These are phyloP conservation scores for Tribolium madens DNA, from an alignment of 1,140 invertebrate genomes.

Conservation along the genomic window DNA sequence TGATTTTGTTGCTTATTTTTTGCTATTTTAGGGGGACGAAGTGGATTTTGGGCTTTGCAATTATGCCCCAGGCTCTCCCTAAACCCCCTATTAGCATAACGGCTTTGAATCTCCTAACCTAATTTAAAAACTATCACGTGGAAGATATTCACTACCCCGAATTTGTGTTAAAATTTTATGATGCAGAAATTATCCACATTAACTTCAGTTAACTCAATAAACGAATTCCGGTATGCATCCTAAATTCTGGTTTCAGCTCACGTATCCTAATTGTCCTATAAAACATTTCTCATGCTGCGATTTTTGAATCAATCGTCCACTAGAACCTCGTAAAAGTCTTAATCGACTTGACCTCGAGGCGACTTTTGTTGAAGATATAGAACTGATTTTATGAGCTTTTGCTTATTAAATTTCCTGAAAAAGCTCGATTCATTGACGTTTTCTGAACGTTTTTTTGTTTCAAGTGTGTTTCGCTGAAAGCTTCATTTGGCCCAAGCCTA, in stretches of 20 bases:
- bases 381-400: constrained; percentile 6
- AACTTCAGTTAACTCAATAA: constrained; percentile 2
- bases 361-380: constrained; percentile 15
- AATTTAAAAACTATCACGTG: background rate
- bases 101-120: background rate
- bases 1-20: too few relatives aligned
- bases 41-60: too few relatives aligned
- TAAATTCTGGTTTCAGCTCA: background rate
- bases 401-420: constrained; percentile 6
- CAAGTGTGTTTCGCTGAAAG: constrained; percentile 4
- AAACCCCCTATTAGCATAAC: background rate
- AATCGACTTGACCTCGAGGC: too few relatives aligned
- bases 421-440: too few relatives aligned
- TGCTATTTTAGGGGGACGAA: too few relatives aligned
- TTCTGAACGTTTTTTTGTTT: background rate
- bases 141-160: background rate
- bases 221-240: background rate
- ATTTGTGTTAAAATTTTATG: constrained; percentile 7
- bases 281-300: background rate
- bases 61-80: too few relatives aligned
- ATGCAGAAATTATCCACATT: constrained; percentile 13
- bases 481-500: too few relatives aligned
- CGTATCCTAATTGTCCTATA: background rate
- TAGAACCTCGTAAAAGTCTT: background rate
- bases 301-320: constrained; percentile 21